Conservation (phyloP, 2,113 vertebrate species). For the Pantherophis guttatus region DNA sequence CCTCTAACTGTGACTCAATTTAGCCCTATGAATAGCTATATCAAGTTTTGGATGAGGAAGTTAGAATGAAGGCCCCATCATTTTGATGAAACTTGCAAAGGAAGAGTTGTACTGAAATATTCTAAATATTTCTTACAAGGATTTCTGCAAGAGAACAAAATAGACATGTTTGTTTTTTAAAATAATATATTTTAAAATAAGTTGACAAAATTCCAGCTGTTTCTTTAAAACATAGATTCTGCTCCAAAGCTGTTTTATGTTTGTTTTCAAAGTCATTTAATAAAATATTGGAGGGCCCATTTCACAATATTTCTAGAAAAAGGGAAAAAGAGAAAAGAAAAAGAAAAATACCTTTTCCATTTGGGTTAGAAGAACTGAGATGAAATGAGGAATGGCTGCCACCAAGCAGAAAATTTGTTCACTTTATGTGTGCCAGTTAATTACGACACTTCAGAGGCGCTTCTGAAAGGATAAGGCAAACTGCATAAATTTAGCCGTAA, state of each 20-base stretch:
- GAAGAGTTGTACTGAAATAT: neutral
- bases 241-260: constrained; percentile 69
- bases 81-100: neutral
- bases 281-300: constrained; percentile 61
- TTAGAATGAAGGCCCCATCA: neutral
- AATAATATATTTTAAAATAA: neutral
- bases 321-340: constrained; percentile 61
- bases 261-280: constrained; percentile 71
- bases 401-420: constrained; percentile 98
- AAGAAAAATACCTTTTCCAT: constrained; percentile 85
- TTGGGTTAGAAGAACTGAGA: constrained; percentile 81
- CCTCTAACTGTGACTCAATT: neutral
- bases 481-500: constrained; percentile 99
- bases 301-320: constrained; percentile 47
- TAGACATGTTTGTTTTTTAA: constrained; percentile 34
- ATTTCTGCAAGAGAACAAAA: constrained; percentile 14
- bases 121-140: constrained; percentile 19
- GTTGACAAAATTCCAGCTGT: constrained; percentile 57
- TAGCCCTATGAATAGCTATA: neutral
- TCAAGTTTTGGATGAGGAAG: neutral
- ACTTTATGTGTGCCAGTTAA: constrained; percentile 99
- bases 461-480: constrained; percentile 98
- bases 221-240: constrained; percentile 62
- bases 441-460: constrained; percentile 99
- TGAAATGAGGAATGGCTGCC: constrained; percentile 94